Evolutionary conservation across 2,888 invertebrate species (phyloP), one percentile per base, ranked within the genome.

Genomic region (Creontiades dilutus): DNA sequence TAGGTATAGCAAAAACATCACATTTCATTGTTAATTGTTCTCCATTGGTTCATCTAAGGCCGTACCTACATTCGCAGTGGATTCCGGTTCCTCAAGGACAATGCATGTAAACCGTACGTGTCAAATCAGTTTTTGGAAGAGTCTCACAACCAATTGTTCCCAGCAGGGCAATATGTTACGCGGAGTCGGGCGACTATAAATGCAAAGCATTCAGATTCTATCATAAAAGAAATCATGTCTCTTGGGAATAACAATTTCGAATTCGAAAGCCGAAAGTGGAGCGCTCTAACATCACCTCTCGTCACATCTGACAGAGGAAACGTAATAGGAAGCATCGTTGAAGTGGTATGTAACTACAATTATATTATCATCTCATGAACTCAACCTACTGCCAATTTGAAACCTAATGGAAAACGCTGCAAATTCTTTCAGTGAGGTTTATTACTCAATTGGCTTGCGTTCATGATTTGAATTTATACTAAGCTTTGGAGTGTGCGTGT

Each of bases 141-240:
- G 11, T 23, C 68, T 19, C 23, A 68, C 68, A 68, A 68, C 13
- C 19, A 68, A 68, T 19, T 68, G 23, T 23, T 68, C 9, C 68
- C 68, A 68, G 68, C 68, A 23, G 68, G 68, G 11, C 68, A 68
- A 68, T 68, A 23, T 23, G 27, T 23, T 7, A 7, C 68, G 11
- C 68, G 68, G 23, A 68, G 9, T 11, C 12, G 9, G 7, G 68
- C 23, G 23, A n/a, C 57, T n/a, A 9, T 19, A 9, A 68, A 68
- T 9, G 52, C 19, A 48, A 23, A 23, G 9, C 48, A 52, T 52
- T 19, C 85, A 2, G 85, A 85, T 28, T 28, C 85, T 0, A 61
- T 85, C 7, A 85, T 85, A 16, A 55, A 48, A 23, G 85, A 85
- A 85, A 85, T 85, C 28, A 28, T 85, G 85, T 85, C 85, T 37